Base-by-base conservation (phyloP, 2,113 vertebrate genomes). In the Pantherophis guttatus region DNA sequence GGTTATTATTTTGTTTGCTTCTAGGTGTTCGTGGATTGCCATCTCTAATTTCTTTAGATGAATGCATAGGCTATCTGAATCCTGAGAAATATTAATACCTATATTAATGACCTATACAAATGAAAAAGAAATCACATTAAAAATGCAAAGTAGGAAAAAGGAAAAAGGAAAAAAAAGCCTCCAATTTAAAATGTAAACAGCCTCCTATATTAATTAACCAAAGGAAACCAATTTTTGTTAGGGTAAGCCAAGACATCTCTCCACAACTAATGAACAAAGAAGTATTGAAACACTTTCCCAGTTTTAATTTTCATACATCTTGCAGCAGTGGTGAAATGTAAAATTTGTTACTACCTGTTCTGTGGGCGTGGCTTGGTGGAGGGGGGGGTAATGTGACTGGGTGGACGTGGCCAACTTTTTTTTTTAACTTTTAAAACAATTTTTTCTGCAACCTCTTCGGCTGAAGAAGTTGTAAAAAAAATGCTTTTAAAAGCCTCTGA, bases 1-100 rank as follows among this genome's bases (percentile, higher is more conserved):
- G 48, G 48, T 50, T 50, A 50, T 50, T 50, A 50, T 7, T 50
- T 50, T 7, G 48, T 50, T 50, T 50, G 48, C 48, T 50, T 50
- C 48, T 7, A 50, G 48, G 48, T 50, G 48, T 7, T 50, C 48
- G 1, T 6, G 87, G 24, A 92, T 0, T 58, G 3, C 86, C 62
- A 75, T 75, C n/a, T 75, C 5, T 75, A 75, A 33, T 33, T 70
- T 75, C n/a, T 75, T 33, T 33, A 75, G 13, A 19, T 75, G n/a
- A 75, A 75, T 75, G n/a, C n/a, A 33, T 29, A 75, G 65, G 13
- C 65, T 62, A 94, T 8, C 10, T 95, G 86, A 94, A 26, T 85
- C 65, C 12, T 87, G n/a, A 75, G n/a, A 95, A 93, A 75, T 1
- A 94, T 57, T 93, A 44, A 53, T 92, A 87, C 13, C 44, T 48